These are phyloP conservation scores for Eupithecia exiguata DNA, from an alignment of 2,888 invertebrate species.

Conservation along the genomic window DNA sequence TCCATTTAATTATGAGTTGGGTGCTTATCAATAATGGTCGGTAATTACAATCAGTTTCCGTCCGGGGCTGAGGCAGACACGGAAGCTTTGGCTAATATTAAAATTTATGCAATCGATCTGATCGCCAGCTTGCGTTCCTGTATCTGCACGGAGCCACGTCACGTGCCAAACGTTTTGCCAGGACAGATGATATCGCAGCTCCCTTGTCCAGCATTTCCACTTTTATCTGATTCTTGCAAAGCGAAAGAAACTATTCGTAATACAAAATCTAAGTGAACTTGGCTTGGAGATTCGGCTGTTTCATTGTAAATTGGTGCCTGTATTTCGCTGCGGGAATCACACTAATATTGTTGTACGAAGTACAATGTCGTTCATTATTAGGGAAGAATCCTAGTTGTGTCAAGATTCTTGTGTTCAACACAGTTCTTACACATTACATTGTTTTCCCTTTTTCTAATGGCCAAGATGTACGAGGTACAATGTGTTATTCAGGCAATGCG, in stretches of 20 bases:
- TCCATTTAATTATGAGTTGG: slow-evolving; percentile 58
- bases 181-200: slow-evolving; percentile 56
- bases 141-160: slow-evolving; percentile 52
- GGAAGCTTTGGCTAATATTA: slow-evolving; percentile 58
- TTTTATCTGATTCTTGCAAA: slow-evolving; percentile 49
- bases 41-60: slow-evolving; percentile 55
- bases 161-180: slow-evolving; percentile 57
- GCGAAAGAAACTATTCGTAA: slow-evolving; percentile 35
- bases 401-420: no score
- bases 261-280: slow-evolving; percentile 31
- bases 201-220: slow-evolving; percentile 44
- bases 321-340: neutral
- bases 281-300: slow-evolving; percentile 27
- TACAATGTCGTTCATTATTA: no score
- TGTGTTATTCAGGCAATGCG: no score
- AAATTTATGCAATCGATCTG: slow-evolving; percentile 71
- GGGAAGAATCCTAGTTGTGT: no score
- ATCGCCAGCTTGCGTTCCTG: slow-evolving; percentile 60
- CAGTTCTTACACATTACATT: no score
- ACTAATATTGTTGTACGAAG: no score
- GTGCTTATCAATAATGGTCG: slow-evolving; percentile 64
- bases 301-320: slow-evolving; percentile 7
- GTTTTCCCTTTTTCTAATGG: no score
- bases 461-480: no score
- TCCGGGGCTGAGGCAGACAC: slow-evolving; percentile 34